phyloP scores from a whole-genome alignment of 2,113 vertebrate genomes.

The Agelaius tricolor region DNA sequence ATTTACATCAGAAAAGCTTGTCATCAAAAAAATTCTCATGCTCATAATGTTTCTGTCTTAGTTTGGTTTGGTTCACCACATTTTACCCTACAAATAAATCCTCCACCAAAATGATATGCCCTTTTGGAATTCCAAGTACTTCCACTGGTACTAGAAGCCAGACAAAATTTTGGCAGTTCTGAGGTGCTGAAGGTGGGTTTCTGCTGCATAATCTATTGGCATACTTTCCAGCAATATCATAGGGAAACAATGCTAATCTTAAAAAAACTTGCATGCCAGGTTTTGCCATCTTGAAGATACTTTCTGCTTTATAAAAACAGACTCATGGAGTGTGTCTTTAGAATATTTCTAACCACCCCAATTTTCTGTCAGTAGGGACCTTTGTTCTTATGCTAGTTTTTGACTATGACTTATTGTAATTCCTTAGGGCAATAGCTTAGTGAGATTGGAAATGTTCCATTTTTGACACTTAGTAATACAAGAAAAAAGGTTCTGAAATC shows the following conservation, averaged over 20 bases:
- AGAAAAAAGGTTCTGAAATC: not conserved
- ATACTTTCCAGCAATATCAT: not conserved
- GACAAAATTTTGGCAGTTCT: not conserved
- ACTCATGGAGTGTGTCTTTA: not conserved
- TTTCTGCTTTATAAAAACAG: not conserved
- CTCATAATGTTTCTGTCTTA: not conserved
- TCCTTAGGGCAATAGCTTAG: not conserved
- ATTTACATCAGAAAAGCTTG: not conserved
- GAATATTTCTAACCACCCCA: not conserved
- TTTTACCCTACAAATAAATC: not conserved
- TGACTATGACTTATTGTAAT: not conserved
- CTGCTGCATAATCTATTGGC: not conserved
- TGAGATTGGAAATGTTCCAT: not conserved
- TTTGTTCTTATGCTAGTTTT: not conserved
- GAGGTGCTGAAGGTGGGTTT: not conserved
- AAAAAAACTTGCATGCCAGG: not conserved
- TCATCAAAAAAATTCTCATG: not conserved
- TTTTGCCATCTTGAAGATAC: not conserved
- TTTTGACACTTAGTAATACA: not conserved
- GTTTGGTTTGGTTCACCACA: not conserved
- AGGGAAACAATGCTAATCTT: not conserved
- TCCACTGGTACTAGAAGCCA: not conserved
- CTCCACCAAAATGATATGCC: not conserved
- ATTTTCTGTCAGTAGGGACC: not conserved
- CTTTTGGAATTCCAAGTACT: not conserved